Percentiles rank a stretch among this genome's conserved stretches.
phyloP scores from a whole-genome alignment of 2,113 vertebrate species.

The Odobenus rosmarus region DNA sequence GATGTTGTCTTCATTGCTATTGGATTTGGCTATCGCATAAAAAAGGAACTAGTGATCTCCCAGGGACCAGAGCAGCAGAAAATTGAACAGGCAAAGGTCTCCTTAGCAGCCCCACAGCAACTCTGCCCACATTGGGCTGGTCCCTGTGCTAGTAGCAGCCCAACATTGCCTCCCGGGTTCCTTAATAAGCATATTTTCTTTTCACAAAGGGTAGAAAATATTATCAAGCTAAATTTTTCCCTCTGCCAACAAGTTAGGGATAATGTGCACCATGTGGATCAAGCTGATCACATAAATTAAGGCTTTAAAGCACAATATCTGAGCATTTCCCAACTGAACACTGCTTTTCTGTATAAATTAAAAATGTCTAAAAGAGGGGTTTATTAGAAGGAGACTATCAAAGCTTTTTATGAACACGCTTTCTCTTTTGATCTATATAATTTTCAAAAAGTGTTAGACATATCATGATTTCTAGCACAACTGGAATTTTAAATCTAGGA shows the following conservation, averaged over 20 bases:
- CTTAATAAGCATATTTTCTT: constrained; percentile 62
- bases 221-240: constrained; percentile 72
- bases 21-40: constrained; percentile 59
- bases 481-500: constrained; percentile 75
- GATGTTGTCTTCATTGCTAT: constrained; percentile 61
- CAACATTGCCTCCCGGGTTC: not conserved
- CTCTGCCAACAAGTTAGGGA: constrained; percentile 74
- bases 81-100: not conserved
- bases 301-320: constrained; percentile 78
- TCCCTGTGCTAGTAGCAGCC: not conserved
- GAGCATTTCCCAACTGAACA: constrained; percentile 70
- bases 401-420: constrained; percentile 50
- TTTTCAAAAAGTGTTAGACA: constrained; percentile 73
- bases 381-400: constrained; percentile 78
- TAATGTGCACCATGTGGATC: constrained; percentile 72
- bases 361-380: constrained; percentile 71
- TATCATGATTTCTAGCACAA: constrained; percentile 70
- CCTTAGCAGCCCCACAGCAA: not conserved
- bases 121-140: not conserved
- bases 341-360: constrained; percentile 74
- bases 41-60: constrained; percentile 59
- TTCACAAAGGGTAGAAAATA: constrained; percentile 57
- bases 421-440: constrained; percentile 74
- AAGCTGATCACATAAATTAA: constrained; percentile 80
- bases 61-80: constrained; percentile 19